phyloP scores from a whole-genome alignment of 2,888 invertebrate genomes.

The Ctenicera cuprea region DNA sequence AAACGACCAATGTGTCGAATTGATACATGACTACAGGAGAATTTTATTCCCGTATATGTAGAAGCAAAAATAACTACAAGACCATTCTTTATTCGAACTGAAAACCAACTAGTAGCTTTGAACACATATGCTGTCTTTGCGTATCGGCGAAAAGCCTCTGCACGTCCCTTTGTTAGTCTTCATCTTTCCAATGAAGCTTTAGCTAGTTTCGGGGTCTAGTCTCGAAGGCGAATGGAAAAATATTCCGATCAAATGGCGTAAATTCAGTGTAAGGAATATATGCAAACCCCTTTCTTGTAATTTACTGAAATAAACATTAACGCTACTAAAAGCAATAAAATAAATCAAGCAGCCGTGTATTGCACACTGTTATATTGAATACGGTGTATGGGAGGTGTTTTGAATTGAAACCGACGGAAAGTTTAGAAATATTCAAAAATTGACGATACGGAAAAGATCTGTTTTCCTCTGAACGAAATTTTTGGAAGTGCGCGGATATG shows the following conservation, averaged over 20 bases:
- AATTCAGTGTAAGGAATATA: conserved; percentile 64
- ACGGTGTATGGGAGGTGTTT: conserved; percentile 45
- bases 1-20: conserved; percentile 53
- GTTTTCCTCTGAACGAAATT: too few relatives aligned
- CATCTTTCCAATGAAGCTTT: conserved; percentile 34
- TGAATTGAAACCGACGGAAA: neutral
- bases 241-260: conserved; percentile 50
- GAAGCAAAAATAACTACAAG: conserved; percentile 55
- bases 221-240: conserved; percentile 37
- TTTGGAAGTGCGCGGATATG: too few relatives aligned
- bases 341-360: conserved; percentile 74
- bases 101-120: conserved; percentile 56
- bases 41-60: conserved; percentile 56
- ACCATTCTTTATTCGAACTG: conserved; percentile 55
- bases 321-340: conserved; percentile 77
- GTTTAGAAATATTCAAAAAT: too few relatives aligned
- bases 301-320: conserved; percentile 77
- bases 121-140: conserved; percentile 54
- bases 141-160: conserved; percentile 27
- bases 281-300: conserved; percentile 76
- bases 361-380: conserved; percentile 65
- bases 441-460: too few relatives aligned
- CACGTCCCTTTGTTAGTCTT: conserved; percentile 40
- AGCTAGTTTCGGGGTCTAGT: neutral
- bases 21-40: conserved; percentile 54